A percentile compares a stretch with the other conserved stretches of the same genome.
Evolutionary conservation across 1,140 invertebrate genomes (phyloP).

Genomic region (Drosophila eugracilis): DNA sequence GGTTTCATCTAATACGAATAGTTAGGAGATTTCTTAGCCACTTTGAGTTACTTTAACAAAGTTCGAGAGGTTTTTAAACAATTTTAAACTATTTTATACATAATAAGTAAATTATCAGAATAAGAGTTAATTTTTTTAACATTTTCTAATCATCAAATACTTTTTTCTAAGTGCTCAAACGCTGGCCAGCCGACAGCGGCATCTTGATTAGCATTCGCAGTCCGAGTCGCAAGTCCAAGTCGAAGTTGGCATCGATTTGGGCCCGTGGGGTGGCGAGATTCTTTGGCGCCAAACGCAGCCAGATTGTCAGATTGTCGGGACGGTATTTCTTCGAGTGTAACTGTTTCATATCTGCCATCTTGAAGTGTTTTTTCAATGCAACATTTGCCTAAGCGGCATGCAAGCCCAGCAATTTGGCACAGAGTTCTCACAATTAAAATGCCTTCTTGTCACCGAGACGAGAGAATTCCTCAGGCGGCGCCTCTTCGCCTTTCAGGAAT

Average conservation of each 20-base stretch:
- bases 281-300: constrained; percentile 69
- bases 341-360: constrained; percentile 50
- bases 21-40: too few relatives aligned
- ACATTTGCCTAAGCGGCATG: constrained; percentile 53
- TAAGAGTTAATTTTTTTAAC: background rate
- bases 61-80: too few relatives aligned
- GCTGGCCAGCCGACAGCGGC: constrained; percentile 54
- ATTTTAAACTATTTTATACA: too few relatives aligned
- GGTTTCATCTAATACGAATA: too few relatives aligned
- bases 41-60: too few relatives aligned
- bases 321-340: constrained; percentile 39
- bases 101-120: too few relatives aligned
- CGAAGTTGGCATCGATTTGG: constrained; percentile 41
- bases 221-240: constrained; percentile 36
- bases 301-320: constrained; percentile 16
- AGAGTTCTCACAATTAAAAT: constrained; percentile 79
- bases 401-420: constrained; percentile 67
- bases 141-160: background rate
- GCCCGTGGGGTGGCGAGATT: constrained; percentile 76
- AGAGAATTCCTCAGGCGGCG: constrained; percentile 40
- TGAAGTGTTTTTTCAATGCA: constrained; percentile 8
- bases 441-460: constrained; percentile 46
- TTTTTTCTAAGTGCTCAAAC: constrained; percentile 19
- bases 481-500: constrained; percentile 58
- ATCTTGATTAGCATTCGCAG: constrained; percentile 72